Evolutionary conservation across 2,797 vertebrate genomes (phyloP).

Genomic region (Cossypha polioptera): DNA sequence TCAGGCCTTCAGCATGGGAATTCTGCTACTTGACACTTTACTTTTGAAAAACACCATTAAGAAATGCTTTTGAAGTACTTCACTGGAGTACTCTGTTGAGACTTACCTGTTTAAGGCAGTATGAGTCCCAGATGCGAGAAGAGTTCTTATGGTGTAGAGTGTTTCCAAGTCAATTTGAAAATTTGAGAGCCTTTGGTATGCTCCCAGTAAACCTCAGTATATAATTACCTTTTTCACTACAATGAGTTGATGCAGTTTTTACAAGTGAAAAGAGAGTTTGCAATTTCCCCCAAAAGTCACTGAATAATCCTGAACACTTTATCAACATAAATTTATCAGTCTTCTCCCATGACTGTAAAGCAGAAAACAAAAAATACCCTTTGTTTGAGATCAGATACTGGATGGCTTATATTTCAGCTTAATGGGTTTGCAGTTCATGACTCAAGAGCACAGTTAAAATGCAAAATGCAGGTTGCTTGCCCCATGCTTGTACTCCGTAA

Average conservation of each 20-base stretch:
- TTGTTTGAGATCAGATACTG: neutral
- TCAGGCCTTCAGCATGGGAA: neutral
- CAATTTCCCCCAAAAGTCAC: neutral
- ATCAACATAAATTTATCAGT: neutral
- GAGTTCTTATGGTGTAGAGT: rapidly evolving
- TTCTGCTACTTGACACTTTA: neutral
- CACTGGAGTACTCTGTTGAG: neutral
- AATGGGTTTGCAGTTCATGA: neutral
- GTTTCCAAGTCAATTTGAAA: neutral
- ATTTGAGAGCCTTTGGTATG: neutral
- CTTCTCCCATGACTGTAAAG: neutral
- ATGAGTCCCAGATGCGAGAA: neutral
- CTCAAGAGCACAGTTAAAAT: neutral
- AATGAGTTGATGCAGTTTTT: neutral
- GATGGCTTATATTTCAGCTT: neutral
- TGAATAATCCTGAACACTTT: neutral
- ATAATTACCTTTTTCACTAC: neutral
- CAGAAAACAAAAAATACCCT: neutral
- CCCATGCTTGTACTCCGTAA: neutral
- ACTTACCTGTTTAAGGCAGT: neutral
- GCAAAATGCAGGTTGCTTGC: neutral
- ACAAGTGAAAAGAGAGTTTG: neutral
- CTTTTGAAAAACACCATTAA: neutral
- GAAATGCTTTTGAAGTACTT: neutral
- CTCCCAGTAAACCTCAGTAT: neutral